These are phyloP conservation scores for Periplaneta americana DNA, from an alignment of 1,140 invertebrate species.

Conservation along the genomic window DNA sequence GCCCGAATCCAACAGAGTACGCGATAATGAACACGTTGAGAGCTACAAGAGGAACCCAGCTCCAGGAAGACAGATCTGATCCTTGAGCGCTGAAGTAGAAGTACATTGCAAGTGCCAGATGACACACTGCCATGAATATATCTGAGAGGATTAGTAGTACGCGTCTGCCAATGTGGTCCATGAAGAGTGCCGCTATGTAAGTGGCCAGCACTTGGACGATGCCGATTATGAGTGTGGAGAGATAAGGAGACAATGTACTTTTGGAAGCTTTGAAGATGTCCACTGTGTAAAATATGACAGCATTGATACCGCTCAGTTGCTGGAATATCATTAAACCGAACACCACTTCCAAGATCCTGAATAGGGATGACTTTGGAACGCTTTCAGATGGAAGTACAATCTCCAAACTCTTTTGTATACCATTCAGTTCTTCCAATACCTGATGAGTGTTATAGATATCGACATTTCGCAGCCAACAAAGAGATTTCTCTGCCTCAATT, in stretches of 20 bases:
- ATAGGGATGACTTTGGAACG: too few relatives aligned
- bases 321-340: constrained; percentile 42
- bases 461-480: constrained; percentile 48
- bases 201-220: constrained; percentile 41
- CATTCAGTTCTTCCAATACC: not conserved
- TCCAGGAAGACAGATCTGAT: not conserved
- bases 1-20: constrained; percentile 14
- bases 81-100: constrained; percentile 32
- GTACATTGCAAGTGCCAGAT: constrained; percentile 35
- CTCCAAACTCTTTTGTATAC: not conserved
- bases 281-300: constrained; percentile 46
- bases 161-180: constrained; percentile 43
- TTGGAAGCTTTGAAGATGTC: constrained; percentile 37
- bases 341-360: constrained; percentile 34
- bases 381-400: too few relatives aligned
- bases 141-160: constrained; percentile 46
- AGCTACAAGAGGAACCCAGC: constrained; percentile 10
- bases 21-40: constrained; percentile 9
- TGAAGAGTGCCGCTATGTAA: constrained; percentile 35
- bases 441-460: not conserved
- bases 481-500: constrained; percentile 36
- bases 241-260: not conserved
- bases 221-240: not conserved
- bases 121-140: constrained; percentile 38
- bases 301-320: constrained; percentile 43